Evolutionary conservation across 2,797 vertebrate species (phyloP).

Genomic region (Sylvilagus floridanus): DNA sequence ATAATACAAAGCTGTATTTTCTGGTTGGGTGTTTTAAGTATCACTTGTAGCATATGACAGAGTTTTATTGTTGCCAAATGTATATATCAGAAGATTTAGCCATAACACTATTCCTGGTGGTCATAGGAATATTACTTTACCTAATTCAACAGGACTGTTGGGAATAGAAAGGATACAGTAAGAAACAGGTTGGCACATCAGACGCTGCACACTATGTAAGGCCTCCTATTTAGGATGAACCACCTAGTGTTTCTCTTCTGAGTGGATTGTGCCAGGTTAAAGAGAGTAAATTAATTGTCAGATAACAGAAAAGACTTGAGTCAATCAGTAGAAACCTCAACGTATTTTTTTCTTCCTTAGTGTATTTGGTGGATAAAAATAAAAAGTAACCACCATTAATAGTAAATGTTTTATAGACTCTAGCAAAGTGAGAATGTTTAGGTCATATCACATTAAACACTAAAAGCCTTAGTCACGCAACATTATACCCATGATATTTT

Average conservation of each 20-base stretch:
- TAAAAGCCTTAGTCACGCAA: conserved; percentile 49
- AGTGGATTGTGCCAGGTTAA: not conserved
- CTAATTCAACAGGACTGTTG: not conserved
- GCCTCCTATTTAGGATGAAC: not conserved
- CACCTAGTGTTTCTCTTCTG: not conserved
- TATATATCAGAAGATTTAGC: not conserved
- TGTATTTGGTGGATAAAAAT: conserved; percentile 52
- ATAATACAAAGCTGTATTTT: not conserved
- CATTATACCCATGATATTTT: conserved; percentile 62
- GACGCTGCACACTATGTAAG: not conserved
- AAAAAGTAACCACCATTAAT: conserved; percentile 58
- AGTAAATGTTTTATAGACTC: conserved; percentile 54
- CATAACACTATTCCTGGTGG: not conserved
- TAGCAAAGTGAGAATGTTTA: conserved; percentile 55
- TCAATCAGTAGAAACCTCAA: not conserved
- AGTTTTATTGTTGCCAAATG: not conserved
- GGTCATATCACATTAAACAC: conserved; percentile 66
- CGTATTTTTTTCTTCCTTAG: conserved; percentile 36
- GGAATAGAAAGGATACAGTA: not conserved
- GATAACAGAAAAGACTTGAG: conserved; percentile 19
- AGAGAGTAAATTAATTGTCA: conserved; percentile 23
- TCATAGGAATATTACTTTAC: not conserved
- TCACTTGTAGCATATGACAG: not conserved
- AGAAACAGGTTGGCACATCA: not conserved
- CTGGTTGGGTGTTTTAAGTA: not conserved